A percentile compares a stretch with the other conserved stretches of the same genome.
These are phyloP conservation scores for Protosalanx chinensis DNA, from an alignment of 2,797 vertebrate genomes.

Conservation along the genomic window DNA sequence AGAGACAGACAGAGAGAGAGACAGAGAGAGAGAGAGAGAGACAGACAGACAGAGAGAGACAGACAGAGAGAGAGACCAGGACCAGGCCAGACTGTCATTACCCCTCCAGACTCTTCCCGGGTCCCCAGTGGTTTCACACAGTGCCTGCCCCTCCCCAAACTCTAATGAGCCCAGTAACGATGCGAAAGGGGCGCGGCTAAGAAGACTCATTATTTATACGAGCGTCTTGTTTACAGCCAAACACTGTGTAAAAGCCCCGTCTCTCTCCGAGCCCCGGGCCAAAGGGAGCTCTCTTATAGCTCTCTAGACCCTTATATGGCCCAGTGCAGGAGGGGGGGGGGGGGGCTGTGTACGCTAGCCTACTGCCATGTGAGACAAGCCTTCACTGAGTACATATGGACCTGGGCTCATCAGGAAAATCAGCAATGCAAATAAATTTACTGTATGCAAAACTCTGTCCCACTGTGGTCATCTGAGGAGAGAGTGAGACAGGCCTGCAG, in stretches of 20 bases:
- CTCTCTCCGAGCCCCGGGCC: slow-evolving; percentile 32
- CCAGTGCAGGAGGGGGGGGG: slow-evolving; percentile 15
- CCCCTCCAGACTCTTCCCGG: slow-evolving; percentile 13
- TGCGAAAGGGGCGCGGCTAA: slow-evolving; percentile 21
- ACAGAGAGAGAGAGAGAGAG: no score
- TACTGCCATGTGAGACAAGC: no score
- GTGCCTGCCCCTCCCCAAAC: slow-evolving; percentile 12
- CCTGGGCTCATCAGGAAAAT: background rate
- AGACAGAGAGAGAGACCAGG: background rate
- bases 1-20: no score
- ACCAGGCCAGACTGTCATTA: slow-evolving; percentile 22
- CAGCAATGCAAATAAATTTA: slow-evolving; percentile 21
- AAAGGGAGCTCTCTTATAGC: slow-evolving; percentile 26
- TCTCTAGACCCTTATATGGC: slow-evolving; percentile 52
- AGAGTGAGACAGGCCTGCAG: background rate
- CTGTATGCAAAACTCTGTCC: background rate
- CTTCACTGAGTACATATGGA: background rate
- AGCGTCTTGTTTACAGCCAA: slow-evolving; percentile 42
- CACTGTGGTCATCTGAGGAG: background rate
- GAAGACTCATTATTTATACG: slow-evolving; percentile 9
- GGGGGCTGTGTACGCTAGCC: slow-evolving; percentile 37
- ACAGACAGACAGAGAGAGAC: background rate
- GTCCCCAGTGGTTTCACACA: background rate
- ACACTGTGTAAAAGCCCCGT: slow-evolving; percentile 30
- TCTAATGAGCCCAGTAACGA: slow-evolving; percentile 41